Conservation (phyloP, 2,797 vertebrate species). For the Sebastes diploproa region DNA sequence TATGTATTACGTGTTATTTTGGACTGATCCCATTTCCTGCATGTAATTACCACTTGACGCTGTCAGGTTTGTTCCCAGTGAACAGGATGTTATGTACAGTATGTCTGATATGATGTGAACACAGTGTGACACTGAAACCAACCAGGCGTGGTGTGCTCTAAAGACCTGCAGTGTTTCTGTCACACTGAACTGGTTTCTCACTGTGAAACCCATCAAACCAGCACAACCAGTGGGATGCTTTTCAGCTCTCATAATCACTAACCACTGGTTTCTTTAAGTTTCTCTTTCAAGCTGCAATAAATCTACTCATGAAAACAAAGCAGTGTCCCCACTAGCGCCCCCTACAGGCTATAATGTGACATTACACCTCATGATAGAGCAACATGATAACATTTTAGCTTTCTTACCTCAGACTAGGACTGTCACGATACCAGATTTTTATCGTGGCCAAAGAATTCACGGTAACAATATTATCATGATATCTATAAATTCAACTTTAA, state of each 20-base stretch:
- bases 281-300: background rate
- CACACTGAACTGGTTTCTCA: background rate
- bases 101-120: background rate
- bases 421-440: background rate
- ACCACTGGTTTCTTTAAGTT: background rate
- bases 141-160: background rate
- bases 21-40: background rate
- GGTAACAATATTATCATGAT: background rate
- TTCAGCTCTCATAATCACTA: background rate
- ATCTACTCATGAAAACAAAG: background rate
- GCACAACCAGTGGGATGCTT: background rate
- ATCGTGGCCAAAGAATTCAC: background rate
- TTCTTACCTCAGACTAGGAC: background rate
- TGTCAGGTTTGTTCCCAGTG: background rate
- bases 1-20: background rate
- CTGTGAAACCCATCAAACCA: background rate
- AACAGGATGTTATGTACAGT: background rate
- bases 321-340: background rate
- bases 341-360: background rate
- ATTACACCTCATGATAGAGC: background rate
- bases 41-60: background rate
- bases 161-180: background rate
- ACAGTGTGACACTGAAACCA: background rate
- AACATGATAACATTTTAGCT: background rate
- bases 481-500: background rate